Base-by-base conservation (phyloP, 2,888 invertebrate genomes). In the Andricus quercusramuli region DNA sequence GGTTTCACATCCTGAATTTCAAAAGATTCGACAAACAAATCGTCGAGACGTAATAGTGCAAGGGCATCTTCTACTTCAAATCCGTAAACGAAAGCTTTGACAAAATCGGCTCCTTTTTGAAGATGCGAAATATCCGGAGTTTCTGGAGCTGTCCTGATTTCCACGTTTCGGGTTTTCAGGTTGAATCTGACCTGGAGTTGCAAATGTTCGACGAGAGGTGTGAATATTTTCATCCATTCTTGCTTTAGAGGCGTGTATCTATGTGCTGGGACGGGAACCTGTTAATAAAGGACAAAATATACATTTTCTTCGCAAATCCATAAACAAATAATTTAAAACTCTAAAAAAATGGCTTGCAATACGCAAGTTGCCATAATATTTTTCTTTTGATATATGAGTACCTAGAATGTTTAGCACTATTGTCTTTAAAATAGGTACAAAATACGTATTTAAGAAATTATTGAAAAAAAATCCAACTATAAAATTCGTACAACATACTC, bases 101-200 rank as follows among this genome's bases (percentile, higher is more conserved):
- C 97, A 94, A 99, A 99, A 93, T 99, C 99, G 20, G 99, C 98
- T 76, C 97, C 99, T 93, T 99, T 99, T 92, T 99, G 99, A 83
- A 99, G 94, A 92, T 98, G 97, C 15, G 96, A 96, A 84, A 98
- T 96, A 90, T 99, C 98, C 86, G 95, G 95, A 0, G 97, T 97
- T 89, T 96, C 96, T 66, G 94, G 93, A 77, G 94, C 93, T 17
- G 94, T 93, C 88, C 97, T 95, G 77, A 99, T 96, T 94, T 99
- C 98, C 1, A 99, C 98, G 93, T 98, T 97, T 84, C 97, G 94
- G 0, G 97, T 95, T 93, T 97, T 98, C 79, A 98, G 94, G 93
- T 99, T 99, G 91, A 98, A 99, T 81, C 99, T 95, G 78, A 98
- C 96, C 94, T 99, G 98, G 29, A 99, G 93, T 84, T 98, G 95